Percentiles rank a stretch among this genome's conserved stretches.
phyloP scores from a whole-genome alignment of 2,888 invertebrate species.

The Melikaiella ostensackeni region DNA sequence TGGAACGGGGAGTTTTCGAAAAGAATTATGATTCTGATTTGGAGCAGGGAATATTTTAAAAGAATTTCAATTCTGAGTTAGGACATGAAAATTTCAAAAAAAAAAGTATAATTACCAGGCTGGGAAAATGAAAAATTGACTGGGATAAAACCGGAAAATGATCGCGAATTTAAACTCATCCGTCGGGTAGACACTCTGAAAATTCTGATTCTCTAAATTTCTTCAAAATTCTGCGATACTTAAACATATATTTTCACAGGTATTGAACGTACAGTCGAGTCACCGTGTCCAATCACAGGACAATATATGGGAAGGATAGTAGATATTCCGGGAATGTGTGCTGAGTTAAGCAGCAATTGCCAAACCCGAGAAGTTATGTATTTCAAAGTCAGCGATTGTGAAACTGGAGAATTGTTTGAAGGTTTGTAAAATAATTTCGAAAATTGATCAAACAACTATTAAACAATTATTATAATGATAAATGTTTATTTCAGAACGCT shows the following conservation, averaged over 20 bases:
- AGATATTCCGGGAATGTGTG: slow-evolving; percentile 81
- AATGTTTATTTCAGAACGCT: slow-evolving; percentile 78
- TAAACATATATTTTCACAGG: slow-evolving; percentile 61
- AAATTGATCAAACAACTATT: slow-evolving; percentile 27
- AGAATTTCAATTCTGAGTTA: too few species aligned
- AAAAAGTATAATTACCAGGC: too few species aligned
- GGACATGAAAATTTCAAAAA: too few species aligned
- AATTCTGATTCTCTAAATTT: not conserved
- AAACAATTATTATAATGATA: slow-evolving; percentile 23
- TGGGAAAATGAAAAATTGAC: too few species aligned
- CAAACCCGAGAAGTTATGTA: slow-evolving; percentile 83
- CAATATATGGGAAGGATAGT: slow-evolving; percentile 83
- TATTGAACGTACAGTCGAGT: slow-evolving; percentile 76
- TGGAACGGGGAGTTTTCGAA: too few species aligned
- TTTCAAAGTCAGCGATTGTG: slow-evolving; percentile 82
- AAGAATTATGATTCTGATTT: too few species aligned
- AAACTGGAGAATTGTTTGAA: slow-evolving; percentile 81
- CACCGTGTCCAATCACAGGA: slow-evolving; percentile 83
- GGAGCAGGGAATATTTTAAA: too few species aligned
- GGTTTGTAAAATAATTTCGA: slow-evolving; percentile 68
- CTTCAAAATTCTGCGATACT: not conserved
- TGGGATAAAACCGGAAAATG: too few species aligned
- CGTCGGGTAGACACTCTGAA: too few species aligned
- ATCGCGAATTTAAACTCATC: too few species aligned
- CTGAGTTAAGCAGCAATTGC: slow-evolving; percentile 83